Evolutionary conservation across 2,113 vertebrate species (phyloP), one percentile per base, ranked within the genome.

Genomic region (Centropus bengalensis): DNA sequence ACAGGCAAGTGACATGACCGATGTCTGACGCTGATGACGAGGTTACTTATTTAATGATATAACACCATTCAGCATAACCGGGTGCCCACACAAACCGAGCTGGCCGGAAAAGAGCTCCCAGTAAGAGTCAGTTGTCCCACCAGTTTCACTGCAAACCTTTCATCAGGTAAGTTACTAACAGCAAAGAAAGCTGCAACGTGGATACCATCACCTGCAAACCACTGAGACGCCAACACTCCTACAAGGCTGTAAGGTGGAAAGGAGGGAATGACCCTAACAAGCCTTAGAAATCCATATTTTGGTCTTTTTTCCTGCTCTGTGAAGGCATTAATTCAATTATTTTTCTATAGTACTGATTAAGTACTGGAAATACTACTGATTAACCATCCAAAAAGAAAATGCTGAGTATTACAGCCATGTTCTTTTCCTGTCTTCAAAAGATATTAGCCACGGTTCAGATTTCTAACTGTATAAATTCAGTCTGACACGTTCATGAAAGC

Each of bases 401-500:
- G 23, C 54, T 85, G 32, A 17, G 49, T 90, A 33, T 58, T 71
- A 75, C 5, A 85, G 58, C 52, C 30, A 8, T 14, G 24, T 44
- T 89, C 67, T 78, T 89, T 49, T 36, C 30, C n/a, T 45, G n/a
- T 75, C 80, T 94, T 86, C 76, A 89, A 86, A 91, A 90, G 28
- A 52, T 79, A 84, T 54, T 92, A 94, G 88, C 77, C 44, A 78
- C 83, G 94, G 91, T 71, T 89, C 85, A 89, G 69, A 84, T 40
- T 88, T 45, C 85, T 79, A 80, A 67, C 47, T n/a, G 44, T 70
- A 74, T 40, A 88, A 89, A 86, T 75, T 85, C 91, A 95, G 66
- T 54, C 66, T 93, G 88, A 81, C 89, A 82, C 38, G n/a, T 83
- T 86, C 88, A 94, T 87, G 58, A 95, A 95, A 89, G 64, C 33